Percentiles rank a stretch among this genome's conserved stretches.
Conservation (phyloP, 2,113 vertebrate species). For the Odontophorus gujanensis region DNA sequence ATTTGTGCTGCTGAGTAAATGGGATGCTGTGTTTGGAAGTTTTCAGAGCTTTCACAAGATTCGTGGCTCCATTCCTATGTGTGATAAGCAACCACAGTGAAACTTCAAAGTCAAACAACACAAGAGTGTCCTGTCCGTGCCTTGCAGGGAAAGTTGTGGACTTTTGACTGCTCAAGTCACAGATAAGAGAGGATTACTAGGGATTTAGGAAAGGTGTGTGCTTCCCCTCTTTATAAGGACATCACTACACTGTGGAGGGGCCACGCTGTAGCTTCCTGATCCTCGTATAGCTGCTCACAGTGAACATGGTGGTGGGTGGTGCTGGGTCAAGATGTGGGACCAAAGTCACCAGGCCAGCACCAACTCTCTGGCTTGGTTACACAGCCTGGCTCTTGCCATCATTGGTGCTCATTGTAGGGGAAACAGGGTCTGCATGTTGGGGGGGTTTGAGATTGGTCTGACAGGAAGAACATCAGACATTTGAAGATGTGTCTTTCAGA, state of each 20-base stretch:
- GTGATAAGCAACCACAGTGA: neutral
- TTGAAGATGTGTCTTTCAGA: neutral
- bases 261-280: accelerated
- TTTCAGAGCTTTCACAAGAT: neutral
- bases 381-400: accelerated
- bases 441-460: neutral
- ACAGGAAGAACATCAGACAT: neutral
- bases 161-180: neutral
- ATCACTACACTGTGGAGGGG: accelerated
- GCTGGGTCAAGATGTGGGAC: neutral
- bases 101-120: neutral
- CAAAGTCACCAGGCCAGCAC: neutral
- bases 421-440: neutral
- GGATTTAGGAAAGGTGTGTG: neutral
- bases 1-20: slow-evolving; percentile 8
- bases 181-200: neutral
- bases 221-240: neutral
- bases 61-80: neutral
- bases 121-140: neutral
- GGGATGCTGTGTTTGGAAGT: neutral
- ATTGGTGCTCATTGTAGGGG: accelerated
- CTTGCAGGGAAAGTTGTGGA: accelerated
- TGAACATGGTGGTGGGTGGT: neutral
- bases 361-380: neutral
- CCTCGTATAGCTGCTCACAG: neutral